Evolutionary conservation across 1,140 invertebrate genomes (phyloP), one percentile per base, ranked within the genome.

Genomic region (Apis cerana): DNA sequence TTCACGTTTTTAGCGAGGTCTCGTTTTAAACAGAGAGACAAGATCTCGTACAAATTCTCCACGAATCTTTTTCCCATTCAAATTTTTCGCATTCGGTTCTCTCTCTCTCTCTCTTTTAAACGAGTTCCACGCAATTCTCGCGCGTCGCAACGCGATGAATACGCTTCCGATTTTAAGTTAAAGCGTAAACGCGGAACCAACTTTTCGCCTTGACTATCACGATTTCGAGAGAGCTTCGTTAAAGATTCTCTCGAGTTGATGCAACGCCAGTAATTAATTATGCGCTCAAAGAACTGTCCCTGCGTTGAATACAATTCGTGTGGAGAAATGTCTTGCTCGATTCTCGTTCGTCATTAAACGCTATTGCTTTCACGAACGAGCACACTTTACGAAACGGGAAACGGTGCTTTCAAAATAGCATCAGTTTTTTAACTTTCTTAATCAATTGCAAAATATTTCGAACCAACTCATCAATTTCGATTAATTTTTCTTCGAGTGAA

Each of bases 191-290:
- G 54, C 65, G 27, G 13, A 59, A 74, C 23, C 15, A 1, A 61
- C 52, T 17, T 52, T 33, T 59, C 43, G 33, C 56, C 15, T 21
- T 15, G 67, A 27, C 21, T 50, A 23, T 23, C 54, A 68, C 59
- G 62, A 61, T 68, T 79, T 52, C 15, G 54, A 54, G 61, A n/a
- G 23, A 43, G 67, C n/a, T 79, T 74, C 27, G 62, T 86, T 83
- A 86, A 56, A 21, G 58, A 27, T 50, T 65, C 64, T 59, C 76
- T 70, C 56, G 61, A 68, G 19, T 59, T 33, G 11, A 23, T 43
- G 68, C 62, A 75, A 86, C 69, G 43, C 61, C 56, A 58, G 65
- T 58, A 83, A 87, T 86, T 83, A 87, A 86, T 86, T 86, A 82
- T 27, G 69, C n/a, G 64, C 56, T 82, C 58, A 78, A 77, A 74